These are phyloP conservation scores for Manis javanica DNA, from an alignment of 2,797 vertebrate species.

Conservation along the genomic window DNA sequence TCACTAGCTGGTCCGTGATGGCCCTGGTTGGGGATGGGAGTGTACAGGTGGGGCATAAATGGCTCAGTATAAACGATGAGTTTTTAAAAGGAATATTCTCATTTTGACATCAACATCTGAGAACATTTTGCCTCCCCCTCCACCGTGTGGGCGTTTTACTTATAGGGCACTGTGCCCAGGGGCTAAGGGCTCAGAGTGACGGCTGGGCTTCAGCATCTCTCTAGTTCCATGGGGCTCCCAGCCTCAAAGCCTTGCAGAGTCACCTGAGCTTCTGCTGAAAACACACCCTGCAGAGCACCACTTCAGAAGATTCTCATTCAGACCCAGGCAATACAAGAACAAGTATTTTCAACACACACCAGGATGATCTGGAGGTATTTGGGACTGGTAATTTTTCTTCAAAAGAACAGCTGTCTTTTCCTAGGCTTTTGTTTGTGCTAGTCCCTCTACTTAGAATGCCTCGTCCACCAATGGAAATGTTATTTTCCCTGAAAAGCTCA, in stretches of 20 bases:
- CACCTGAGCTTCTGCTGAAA: background rate
- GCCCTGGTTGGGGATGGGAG: background rate
- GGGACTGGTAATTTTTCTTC: background rate
- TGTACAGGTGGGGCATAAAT: fast-evolving
- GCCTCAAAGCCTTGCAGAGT: background rate
- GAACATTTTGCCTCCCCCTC: background rate
- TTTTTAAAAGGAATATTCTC: background rate
- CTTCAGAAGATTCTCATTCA: background rate
- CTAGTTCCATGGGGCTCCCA: background rate
- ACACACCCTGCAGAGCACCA: background rate
- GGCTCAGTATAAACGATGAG: background rate
- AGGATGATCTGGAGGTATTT: background rate
- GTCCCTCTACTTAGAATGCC: background rate
- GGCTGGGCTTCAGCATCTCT: background rate
- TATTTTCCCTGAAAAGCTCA: background rate
- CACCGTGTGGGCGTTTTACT: background rate
- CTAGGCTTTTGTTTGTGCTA: background rate
- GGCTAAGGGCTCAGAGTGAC: background rate
- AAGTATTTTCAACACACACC: background rate
- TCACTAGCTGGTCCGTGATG: background rate
- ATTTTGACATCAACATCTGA: background rate
- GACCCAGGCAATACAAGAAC: background rate
- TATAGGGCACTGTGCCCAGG: too few species aligned
- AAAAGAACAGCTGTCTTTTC: background rate
- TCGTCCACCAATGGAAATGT: background rate